Percentiles rank a stretch among this genome's conserved stretches.
Conservation (phyloP, 2,888 invertebrate genomes). For the Synergus laeviventris region DNA sequence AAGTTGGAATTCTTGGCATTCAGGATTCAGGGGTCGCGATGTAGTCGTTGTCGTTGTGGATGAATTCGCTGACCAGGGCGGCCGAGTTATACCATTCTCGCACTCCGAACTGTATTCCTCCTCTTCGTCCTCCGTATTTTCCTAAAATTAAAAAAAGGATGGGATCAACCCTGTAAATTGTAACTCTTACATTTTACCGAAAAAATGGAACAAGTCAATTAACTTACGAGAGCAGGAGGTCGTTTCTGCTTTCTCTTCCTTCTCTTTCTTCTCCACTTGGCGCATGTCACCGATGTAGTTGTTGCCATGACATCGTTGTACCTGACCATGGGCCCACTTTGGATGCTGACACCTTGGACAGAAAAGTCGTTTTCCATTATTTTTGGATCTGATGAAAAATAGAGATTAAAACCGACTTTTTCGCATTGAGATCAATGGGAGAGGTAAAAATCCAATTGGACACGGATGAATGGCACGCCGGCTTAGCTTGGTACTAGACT, state of each 20-base stretch:
- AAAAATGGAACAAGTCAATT: slow-evolving; percentile 1
- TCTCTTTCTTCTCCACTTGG: slow-evolving; percentile 72
- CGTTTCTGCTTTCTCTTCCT: slow-evolving; percentile 72
- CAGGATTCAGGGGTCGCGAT: slow-evolving; percentile 68
- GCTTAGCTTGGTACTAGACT: slow-evolving; percentile 50
- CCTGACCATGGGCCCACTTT: slow-evolving; percentile 71
- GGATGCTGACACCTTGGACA: slow-evolving; percentile 73
- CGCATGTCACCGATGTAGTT: slow-evolving; percentile 59
- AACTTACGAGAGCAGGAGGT: slow-evolving; percentile 66
- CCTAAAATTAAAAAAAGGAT: slow-evolving; percentile 47
- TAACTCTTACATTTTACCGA: neutral
- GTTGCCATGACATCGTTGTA: slow-evolving; percentile 60
- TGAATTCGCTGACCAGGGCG: slow-evolving; percentile 59
- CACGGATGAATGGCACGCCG: slow-evolving; percentile 19
- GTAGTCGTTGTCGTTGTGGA: slow-evolving; percentile 48
- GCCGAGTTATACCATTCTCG: slow-evolving; percentile 62
- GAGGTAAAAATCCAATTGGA: neutral
- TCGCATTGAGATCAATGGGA: neutral
- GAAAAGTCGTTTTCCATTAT: slow-evolving; percentile 26
- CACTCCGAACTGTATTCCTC: slow-evolving; percentile 70
- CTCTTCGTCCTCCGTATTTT: slow-evolving; percentile 64
- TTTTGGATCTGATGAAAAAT: slow-evolving; percentile 22
- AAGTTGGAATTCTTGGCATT: slow-evolving; percentile 71
- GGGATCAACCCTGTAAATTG: neutral
- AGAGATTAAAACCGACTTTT: slow-evolving; percentile 36